phyloP scores from a whole-genome alignment of 2,888 invertebrate genomes.

The Patella ulyssiponensis region DNA sequence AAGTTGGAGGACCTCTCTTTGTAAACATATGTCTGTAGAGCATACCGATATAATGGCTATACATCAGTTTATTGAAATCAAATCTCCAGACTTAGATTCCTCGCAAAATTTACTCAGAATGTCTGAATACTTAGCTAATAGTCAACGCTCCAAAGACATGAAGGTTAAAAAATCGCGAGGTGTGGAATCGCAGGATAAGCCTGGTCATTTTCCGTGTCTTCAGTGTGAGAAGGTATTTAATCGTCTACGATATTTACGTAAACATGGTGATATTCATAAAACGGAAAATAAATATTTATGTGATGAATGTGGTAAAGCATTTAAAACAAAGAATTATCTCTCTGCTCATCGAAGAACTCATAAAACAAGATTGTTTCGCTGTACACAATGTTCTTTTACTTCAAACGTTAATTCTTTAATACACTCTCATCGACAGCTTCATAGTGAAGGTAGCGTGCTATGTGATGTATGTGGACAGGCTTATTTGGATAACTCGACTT shows the following conservation, averaged over 20 bases:
- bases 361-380: slow-evolving; percentile 53
- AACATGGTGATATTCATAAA: slow-evolving; percentile 55
- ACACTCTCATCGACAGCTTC: slow-evolving; percentile 66
- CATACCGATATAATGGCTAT: slow-evolving; percentile 54
- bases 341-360: slow-evolving; percentile 59
- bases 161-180: slow-evolving; percentile 39
- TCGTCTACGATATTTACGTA: slow-evolving; percentile 59
- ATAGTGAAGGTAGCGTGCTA: slow-evolving; percentile 62
- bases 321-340: slow-evolving; percentile 62
- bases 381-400: slow-evolving; percentile 66
- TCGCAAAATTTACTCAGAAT: slow-evolving; percentile 55
- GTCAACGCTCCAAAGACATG: slow-evolving; percentile 29
- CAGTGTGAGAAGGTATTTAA: slow-evolving; percentile 63
- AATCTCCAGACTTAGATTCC: slow-evolving; percentile 17
- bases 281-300: slow-evolving; percentile 58
- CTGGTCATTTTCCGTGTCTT: slow-evolving; percentile 55
- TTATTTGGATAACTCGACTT: slow-evolving; percentile 65
- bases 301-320: slow-evolving; percentile 64
- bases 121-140: slow-evolving; percentile 50
- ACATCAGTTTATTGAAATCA: slow-evolving; percentile 43
- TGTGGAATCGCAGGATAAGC: slow-evolving; percentile 59
- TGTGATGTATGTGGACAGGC: slow-evolving; percentile 68
- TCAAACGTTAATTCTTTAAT: slow-evolving; percentile 62
- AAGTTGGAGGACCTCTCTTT: slow-evolving; percentile 51
- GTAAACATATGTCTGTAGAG: slow-evolving; percentile 57